These are phyloP conservation scores for Verasper variegatus DNA, from an alignment of 2,113 vertebrate species.

Conservation along the genomic window DNA sequence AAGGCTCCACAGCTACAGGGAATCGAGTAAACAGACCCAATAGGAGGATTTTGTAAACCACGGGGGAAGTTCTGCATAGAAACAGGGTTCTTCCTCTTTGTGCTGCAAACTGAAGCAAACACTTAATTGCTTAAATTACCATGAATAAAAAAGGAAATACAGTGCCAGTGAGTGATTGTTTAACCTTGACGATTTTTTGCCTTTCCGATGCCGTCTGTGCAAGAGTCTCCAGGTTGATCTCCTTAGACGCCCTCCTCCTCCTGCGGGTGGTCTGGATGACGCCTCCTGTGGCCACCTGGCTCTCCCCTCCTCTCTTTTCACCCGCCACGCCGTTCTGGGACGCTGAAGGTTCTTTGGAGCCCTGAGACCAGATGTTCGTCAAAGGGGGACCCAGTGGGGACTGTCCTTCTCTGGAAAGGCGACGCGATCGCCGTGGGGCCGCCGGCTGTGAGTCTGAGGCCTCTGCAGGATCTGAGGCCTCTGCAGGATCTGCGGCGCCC, in stretches of 20 bases:
- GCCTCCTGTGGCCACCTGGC: slow-evolving; percentile 81
- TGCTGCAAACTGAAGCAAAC: slow-evolving; percentile 1
- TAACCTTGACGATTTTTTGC: slow-evolving; percentile 79
- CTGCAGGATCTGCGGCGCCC: slow-evolving; percentile 76
- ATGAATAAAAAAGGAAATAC: neutral
- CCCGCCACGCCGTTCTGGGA: slow-evolving; percentile 72
- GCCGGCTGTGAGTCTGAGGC: slow-evolving; percentile 73
- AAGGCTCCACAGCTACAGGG: slow-evolving; percentile 12
- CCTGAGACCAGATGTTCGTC: slow-evolving; percentile 62
- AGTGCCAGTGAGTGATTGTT: slow-evolving; percentile 2
- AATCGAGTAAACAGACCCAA: slow-evolving; percentile 34
- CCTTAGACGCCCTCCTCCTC: slow-evolving; percentile 90
- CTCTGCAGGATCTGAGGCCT: slow-evolving; percentile 79
- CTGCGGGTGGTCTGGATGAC: slow-evolving; percentile 92
- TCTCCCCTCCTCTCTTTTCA: slow-evolving; percentile 63
- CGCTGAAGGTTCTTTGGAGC: slow-evolving; percentile 60
- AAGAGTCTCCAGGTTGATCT: slow-evolving; percentile 95
- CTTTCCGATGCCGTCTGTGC: slow-evolving; percentile 95
- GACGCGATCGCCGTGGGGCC: slow-evolving; percentile 90
- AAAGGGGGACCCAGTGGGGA: slow-evolving; percentile 74
- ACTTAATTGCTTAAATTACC: neutral
- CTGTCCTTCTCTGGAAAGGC: slow-evolving; percentile 93
- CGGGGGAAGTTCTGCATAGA: slow-evolving; percentile 67
- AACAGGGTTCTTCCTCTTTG: slow-evolving; percentile 74
- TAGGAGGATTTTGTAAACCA: slow-evolving; percentile 50